Evolutionary conservation across 1,140 invertebrate genomes (phyloP).

Genomic region (Drosophila murphyi): DNA sequence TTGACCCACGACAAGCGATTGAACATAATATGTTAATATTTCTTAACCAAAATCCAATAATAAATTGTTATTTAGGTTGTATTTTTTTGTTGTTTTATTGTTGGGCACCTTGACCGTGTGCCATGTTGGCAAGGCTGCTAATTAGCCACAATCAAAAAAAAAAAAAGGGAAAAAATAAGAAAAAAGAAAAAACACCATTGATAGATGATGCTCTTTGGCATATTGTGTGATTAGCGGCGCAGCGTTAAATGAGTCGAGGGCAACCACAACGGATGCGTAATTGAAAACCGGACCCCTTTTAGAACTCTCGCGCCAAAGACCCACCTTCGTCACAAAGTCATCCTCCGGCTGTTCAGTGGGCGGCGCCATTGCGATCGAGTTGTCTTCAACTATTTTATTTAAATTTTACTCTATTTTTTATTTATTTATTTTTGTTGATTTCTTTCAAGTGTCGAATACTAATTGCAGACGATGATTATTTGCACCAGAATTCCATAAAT

Average conservation of each 20-base stretch:
- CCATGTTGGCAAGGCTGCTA: slow-evolving; percentile 24
- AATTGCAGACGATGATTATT: slow-evolving; percentile 73
- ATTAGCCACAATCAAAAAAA: slow-evolving; percentile 21
- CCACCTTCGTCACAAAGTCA: slow-evolving; percentile 68
- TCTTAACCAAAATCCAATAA: background rate
- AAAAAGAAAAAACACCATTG: background rate
- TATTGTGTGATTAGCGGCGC: slow-evolving; percentile 21
- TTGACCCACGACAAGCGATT: slow-evolving; percentile 4
- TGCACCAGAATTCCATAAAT: slow-evolving; percentile 74
- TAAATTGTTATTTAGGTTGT: slow-evolving; percentile 3
- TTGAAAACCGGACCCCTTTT: background rate
- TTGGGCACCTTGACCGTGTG: slow-evolving; percentile 40
- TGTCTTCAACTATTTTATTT: too few relatives aligned
- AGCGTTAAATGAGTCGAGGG: slow-evolving; percentile 25
- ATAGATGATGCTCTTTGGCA: background rate
- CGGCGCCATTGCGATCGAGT: slow-evolving; percentile 47
- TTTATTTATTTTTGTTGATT: background rate
- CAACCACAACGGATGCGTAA: background rate
- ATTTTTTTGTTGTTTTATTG: background rate
- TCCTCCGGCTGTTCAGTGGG: slow-evolving; percentile 68
- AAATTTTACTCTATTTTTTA: background rate
- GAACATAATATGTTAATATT: slow-evolving; percentile 35
- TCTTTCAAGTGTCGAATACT: background rate
- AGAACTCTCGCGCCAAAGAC: slow-evolving; percentile 7
- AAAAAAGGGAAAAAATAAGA: background rate